A percentile compares a stretch with the other conserved stretches of the same genome.
These are phyloP conservation scores for Drosophila dunni DNA, from an alignment of 1,140 invertebrate genomes.

Conservation along the genomic window DNA sequence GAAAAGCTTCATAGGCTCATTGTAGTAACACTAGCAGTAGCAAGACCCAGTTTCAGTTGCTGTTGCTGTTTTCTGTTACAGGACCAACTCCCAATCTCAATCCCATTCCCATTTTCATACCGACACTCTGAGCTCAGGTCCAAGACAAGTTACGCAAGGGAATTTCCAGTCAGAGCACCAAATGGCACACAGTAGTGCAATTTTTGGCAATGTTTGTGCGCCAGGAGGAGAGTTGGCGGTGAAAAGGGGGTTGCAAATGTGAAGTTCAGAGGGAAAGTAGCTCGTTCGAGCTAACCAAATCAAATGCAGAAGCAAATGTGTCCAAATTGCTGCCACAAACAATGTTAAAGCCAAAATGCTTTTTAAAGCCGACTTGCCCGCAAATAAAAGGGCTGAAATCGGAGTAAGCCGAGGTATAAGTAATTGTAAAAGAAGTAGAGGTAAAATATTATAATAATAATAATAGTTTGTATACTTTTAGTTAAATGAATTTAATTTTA, in stretches of 20 bases:
- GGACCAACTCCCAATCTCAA: not conserved
- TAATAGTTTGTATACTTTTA: no score
- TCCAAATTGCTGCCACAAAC: constrained; percentile 4
- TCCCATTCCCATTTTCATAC: not conserved
- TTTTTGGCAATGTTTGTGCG: constrained; percentile 51
- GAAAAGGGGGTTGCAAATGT: not conserved
- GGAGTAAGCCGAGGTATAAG: not conserved
- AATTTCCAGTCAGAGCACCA: constrained; percentile 68
- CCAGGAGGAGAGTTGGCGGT: not conserved
- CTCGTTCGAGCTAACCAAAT: constrained; percentile 16
- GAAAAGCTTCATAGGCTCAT: constrained; percentile 49
- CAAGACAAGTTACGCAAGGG: constrained; percentile 49
- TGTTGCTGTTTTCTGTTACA: no score
- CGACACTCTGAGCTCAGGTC: not conserved
- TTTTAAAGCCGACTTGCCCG: constrained; percentile 4
- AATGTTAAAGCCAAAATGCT: not conserved
- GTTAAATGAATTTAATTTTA: not conserved
- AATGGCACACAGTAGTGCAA: constrained; percentile 79
- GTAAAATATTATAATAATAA: not conserved
- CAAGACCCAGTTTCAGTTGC: constrained; percentile 2
- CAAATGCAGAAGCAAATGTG: constrained; percentile 26
- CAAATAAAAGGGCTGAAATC: not conserved
- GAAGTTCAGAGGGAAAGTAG: not conserved
- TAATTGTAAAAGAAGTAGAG: not conserved
- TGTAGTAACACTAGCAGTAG: not conserved